A percentile compares a stretch with the other conserved stretches of the same genome.
These are phyloP conservation scores for Aleadryas rufinucha DNA, from an alignment of 2,113 vertebrate genomes.

Conservation along the genomic window DNA sequence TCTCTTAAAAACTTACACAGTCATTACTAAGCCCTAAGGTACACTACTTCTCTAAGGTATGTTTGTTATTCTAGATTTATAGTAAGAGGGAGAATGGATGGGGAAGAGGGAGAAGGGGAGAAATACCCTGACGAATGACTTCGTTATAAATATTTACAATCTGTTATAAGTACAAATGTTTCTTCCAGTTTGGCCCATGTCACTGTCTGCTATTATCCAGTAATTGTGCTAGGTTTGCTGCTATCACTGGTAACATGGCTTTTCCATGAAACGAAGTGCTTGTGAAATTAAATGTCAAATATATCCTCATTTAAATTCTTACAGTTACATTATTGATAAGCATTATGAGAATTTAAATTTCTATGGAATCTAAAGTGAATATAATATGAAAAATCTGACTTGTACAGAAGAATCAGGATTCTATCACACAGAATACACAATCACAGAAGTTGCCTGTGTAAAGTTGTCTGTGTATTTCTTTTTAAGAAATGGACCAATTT, in stretches of 20 bases:
- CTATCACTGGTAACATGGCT: neutral
- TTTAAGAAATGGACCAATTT: neutral
- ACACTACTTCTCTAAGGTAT: neutral
- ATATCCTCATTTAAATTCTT: neutral
- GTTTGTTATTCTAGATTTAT: neutral
- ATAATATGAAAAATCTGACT: neutral
- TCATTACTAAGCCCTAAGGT: neutral
- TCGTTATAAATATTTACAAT: slow-evolving; percentile 37
- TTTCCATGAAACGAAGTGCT: slow-evolving; percentile 50
- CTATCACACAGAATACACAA: neutral
- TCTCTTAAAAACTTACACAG: neutral
- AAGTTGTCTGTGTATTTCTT: neutral
- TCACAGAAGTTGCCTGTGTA: neutral
- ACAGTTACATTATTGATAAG: neutral
- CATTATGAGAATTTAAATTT: neutral
- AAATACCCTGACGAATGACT: slow-evolving; percentile 36
- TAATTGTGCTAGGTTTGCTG: slow-evolving; percentile 23
- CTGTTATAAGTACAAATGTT: slow-evolving; percentile 40
- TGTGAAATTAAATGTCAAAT: slow-evolving; percentile 31
- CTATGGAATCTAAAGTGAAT: neutral
- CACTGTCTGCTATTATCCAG: slow-evolving; percentile 12
- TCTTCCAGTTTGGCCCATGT: neutral
- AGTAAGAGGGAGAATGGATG: neutral
- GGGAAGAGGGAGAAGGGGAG: neutral
- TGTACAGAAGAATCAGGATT: neutral